Evolutionary conservation across 2,888 invertebrate genomes (phyloP), one percentile per base, ranked within the genome.

Genomic region (Salpingus planirostris): DNA sequence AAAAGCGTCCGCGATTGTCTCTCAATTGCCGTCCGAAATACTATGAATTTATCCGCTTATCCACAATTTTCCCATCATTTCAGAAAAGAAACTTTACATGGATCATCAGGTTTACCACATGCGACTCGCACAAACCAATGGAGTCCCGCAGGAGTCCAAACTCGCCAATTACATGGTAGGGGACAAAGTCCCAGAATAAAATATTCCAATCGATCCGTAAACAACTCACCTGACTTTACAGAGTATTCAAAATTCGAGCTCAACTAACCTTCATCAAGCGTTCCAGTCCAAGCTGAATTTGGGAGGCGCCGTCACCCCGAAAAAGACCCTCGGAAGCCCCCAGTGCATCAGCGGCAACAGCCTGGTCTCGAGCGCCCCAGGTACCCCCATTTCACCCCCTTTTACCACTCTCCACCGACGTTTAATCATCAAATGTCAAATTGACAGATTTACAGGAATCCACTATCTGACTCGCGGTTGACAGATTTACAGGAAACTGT

Each of bases 81-180:
- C n/a, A n/a, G n/a, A n/a, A n/a, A n/a, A n/a, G n/a, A n/a, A n/a
- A n/a, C n/a, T n/a, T n/a, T n/a, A n/a, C n/a, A 85, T 85, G 85
- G 85, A 85, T 71, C 84, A 85, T 70, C 81, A 80, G 44, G 74
- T 83, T 62, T 76, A 79, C 57, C 76, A n/a, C n/a, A n/a, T 76
- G 55, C 69, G 71, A 41, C 78, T 77, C 60, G 70, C 79, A 38
- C 72, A 79, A 41, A 71, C 80, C 35, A 75, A 76, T 68, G 83
- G 82, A 55, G 74, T 86, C 53, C 86, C 86, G 27, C 79, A 85
- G 64, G 86, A 87, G 66, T 87, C 86, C 39, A 87, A 87, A 67
- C 69, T 87, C 60, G 84, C 81, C 38, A 85, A 84, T 40, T 87
- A 87, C 60, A 85, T 86, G 85, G 86, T 86, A 66, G 8, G n/a